Conservation (phyloP, 1,140 invertebrate genomes). For the Drosophila bipectinata region DNA sequence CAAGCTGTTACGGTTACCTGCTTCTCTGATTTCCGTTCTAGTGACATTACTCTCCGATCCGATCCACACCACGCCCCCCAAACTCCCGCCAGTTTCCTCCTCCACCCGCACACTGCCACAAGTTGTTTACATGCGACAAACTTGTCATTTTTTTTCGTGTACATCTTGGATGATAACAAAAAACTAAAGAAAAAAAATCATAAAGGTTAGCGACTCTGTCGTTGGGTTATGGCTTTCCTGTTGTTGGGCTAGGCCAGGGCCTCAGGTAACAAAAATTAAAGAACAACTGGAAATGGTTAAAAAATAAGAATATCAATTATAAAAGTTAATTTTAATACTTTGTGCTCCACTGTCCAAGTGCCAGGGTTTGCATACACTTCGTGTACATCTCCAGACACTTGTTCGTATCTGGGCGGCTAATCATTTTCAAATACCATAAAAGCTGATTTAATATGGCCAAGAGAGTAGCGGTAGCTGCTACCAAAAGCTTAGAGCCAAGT, state of each 20-base stretch:
- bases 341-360: constrained; percentile 22
- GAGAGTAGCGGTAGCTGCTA: constrained; percentile 41
- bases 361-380: constrained; percentile 51
- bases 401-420: constrained; percentile 66
- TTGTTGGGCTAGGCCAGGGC: constrained; percentile 70
- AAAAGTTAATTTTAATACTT: not conserved
- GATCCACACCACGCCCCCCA: constrained; percentile 9
- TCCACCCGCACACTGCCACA: constrained; percentile 69
- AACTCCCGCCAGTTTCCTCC: constrained; percentile 2
- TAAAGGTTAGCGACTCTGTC: constrained; percentile 68
- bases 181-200: constrained; percentile 40
- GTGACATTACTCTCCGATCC: constrained; percentile 49
- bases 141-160: constrained; percentile 72
- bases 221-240: constrained; percentile 43
- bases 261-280: constrained; percentile 46
- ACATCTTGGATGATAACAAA: constrained; percentile 61
- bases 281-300: constrained; percentile 11
- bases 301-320: not conserved
- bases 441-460: constrained; percentile 54
- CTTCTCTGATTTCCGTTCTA: constrained; percentile 63
- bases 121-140: constrained; percentile 82
- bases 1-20: constrained; percentile 29
- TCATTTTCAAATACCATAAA: constrained; percentile 79
- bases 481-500: constrained; percentile 71
- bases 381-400: constrained; percentile 44